These are phyloP conservation scores for Esperia sulphurella DNA, from an alignment of 2,888 invertebrate species.

Conservation along the genomic window DNA sequence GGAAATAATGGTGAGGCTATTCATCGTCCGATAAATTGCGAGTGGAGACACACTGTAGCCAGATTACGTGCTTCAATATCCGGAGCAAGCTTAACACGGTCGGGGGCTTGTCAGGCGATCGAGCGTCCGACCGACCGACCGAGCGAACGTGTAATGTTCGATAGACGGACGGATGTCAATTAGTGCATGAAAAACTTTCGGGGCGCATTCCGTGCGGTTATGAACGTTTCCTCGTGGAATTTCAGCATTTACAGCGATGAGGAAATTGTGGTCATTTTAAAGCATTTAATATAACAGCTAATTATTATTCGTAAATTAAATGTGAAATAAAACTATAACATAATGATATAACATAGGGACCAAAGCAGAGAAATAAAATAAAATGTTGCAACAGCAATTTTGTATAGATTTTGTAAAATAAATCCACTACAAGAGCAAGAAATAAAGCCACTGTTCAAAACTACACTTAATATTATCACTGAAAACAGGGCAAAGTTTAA, in stretches of 20 bases:
- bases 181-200: conserved; percentile 42
- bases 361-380: too few species aligned
- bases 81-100: conserved; percentile 42
- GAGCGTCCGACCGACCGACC: conserved; percentile 18
- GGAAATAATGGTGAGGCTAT: conserved; percentile 69
- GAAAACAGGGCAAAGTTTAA: too few species aligned
- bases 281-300: conserved; percentile 4
- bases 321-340: too few species aligned
- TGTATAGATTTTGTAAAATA: too few species aligned
- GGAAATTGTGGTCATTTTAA: conserved; percentile 35
- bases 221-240: conserved; percentile 31
- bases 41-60: conserved; percentile 71
- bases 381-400: too few species aligned
- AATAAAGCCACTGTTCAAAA: too few species aligned
- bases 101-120: conserved; percentile 9
- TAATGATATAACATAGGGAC: too few species aligned
- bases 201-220: conserved; percentile 32
- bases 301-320: too few species aligned
- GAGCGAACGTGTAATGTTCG: too few species aligned
- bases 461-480: too few species aligned
- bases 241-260: conserved; percentile 27
- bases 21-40: conserved; percentile 76
- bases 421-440: too few species aligned
- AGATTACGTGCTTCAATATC: conserved; percentile 79
- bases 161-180: conserved; percentile 24